Evolutionary conservation across 2,113 vertebrate genomes (phyloP).

Genomic region (Callithrix jacchus): DNA sequence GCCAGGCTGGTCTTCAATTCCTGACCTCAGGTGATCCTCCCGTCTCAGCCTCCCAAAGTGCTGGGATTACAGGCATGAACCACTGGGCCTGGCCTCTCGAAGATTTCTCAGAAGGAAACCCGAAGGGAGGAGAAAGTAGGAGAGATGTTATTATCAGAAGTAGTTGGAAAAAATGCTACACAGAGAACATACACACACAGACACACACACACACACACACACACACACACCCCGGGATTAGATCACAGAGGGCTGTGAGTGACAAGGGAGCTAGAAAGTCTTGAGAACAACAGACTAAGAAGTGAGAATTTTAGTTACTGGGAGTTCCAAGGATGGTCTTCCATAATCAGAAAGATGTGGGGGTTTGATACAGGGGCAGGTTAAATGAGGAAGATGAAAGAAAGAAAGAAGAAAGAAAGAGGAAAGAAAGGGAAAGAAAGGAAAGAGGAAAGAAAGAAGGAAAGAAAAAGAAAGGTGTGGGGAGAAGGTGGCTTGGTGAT

Average conservation of each 20-base stretch:
- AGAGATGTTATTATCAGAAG: neutral
- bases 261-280: neutral
- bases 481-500: neutral
- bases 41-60: too few relatives aligned
- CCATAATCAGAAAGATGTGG: too few relatives aligned
- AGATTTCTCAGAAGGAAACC: neutral
- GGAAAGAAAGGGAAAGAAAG: too few relatives aligned
- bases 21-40: too few relatives aligned
- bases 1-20: too few relatives aligned
- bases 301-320: neutral
- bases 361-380: too few relatives aligned
- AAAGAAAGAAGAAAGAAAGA: fast-evolving
- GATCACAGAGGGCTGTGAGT: neutral
- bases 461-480: neutral
- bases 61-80: too few relatives aligned
- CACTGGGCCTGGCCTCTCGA: too few relatives aligned
- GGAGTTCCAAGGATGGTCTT: neutral
- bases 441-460: too few relatives aligned
- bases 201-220: neutral
- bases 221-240: neutral
- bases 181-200: neutral
- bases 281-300: neutral
- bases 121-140: neutral
- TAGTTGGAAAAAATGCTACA: neutral
- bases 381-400: too few relatives aligned